Base-by-base conservation (phyloP, 2,797 vertebrate genomes). In the Dromococcyx pavoninus region DNA sequence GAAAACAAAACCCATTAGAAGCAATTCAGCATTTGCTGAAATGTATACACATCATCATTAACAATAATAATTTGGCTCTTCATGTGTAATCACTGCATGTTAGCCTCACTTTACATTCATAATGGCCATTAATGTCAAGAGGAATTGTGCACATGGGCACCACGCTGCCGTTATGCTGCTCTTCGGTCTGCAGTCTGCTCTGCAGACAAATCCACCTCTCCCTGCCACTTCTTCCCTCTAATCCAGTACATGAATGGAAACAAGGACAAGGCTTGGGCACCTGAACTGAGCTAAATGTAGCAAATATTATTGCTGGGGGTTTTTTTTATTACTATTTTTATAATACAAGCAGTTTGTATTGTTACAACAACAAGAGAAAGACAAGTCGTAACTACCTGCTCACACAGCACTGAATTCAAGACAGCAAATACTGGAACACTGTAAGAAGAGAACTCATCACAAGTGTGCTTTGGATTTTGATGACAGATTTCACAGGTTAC, bases 1-100 rank as follows among this genome's bases (percentile, higher is more conserved):
- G 54, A 86, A 96, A 95, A 87, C 50, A 96, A 90, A 93, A 72
- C 27, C 76, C 51, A 86, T 86, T 93, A 94, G 70, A 80, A 75
- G 91, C 41, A 88, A 86, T 91, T 69, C 51, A 92, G 76, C 51
- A 76, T 84, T 77, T 7, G 0, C 37, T 60, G 66, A 91, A 92
- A 88, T 48, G 64, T 32, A 93, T 9, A 56, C 53, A 66, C 43
- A 88, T 88, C 79, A 92, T 67, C 88, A 78, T 93, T 93, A 95
- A 86, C 43, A 86, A 84, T 81, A 94, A 81, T 88, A 90, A 93
- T 82, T 75, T 76, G 66, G 58, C 85, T 92, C 78, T 78, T 95
- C 70, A 41, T 56, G 81, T 75, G 56, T 70, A 95, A 91, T 94
- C 75, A 80, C 23, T 43, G 70, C 74, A 83, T 70, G 58, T 41